Percentiles rank a stretch among this genome's conserved stretches.
Conservation (phyloP, 2,797 vertebrate genomes). For the Chaetodon trifasciatus region DNA sequence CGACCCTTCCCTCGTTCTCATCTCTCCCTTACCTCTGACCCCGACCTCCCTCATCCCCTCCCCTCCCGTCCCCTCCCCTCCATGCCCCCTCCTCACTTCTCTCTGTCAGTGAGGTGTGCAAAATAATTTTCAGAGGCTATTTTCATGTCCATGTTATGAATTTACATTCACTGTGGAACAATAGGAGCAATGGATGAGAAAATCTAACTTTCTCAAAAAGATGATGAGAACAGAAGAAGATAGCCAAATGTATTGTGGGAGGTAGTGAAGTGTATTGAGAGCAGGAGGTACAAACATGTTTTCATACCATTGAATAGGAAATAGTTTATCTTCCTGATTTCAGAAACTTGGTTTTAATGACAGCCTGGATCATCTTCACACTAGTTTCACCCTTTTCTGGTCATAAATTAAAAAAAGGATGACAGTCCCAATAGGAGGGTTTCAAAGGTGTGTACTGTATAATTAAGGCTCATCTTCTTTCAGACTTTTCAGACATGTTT, state of each 20-base stretch:
- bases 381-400: background rate
- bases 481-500: background rate
- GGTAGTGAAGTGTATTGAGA: slow-evolving; percentile 16
- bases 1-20: background rate
- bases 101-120: slow-evolving; percentile 56
- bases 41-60: background rate
- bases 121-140: slow-evolving; percentile 63
- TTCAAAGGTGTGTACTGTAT: background rate
- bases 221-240: slow-evolving; percentile 35
- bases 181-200: slow-evolving; percentile 44
- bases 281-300: slow-evolving; percentile 24
- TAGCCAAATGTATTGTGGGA: slow-evolving; percentile 19
- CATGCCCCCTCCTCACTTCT: background rate
- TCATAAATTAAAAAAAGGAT: background rate
- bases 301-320: slow-evolving; percentile 22
- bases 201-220: slow-evolving; percentile 46
- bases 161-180: slow-evolving; percentile 59
- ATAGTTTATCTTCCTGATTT: slow-evolving; percentile 10
- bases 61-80: no score
- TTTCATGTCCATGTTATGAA: slow-evolving; percentile 33
- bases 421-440: background rate
- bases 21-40: background rate
- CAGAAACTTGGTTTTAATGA: slow-evolving; percentile 21
- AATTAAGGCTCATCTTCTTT: background rate
- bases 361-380: slow-evolving; percentile 11